Conservation (phyloP, 2,888 invertebrate species). For the Gordius sp. region DNA sequence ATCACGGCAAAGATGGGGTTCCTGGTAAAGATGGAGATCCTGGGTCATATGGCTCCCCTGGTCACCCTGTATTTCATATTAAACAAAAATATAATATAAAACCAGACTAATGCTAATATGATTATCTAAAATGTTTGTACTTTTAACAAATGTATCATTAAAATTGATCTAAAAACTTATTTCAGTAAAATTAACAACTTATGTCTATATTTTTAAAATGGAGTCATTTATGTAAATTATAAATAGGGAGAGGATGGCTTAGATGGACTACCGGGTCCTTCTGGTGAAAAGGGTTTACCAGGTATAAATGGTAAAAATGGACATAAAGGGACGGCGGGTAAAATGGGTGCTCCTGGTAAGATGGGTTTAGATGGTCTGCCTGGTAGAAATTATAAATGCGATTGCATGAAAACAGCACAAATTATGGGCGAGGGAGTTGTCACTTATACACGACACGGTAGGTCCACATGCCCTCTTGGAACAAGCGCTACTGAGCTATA, state of each 20-base stretch:
- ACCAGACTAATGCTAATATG: too few species aligned
- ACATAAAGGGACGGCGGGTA: neutral
- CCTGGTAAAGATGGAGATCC: neutral
- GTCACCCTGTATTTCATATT: neutral
- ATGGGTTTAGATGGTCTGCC: conserved; percentile 1
- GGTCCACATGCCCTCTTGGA: neutral
- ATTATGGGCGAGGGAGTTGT: neutral
- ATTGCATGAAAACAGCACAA: neutral
- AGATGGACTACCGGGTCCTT: neutral
- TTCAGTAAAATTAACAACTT: too few species aligned
- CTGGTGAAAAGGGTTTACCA: neutral
- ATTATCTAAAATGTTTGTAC: too few species aligned
- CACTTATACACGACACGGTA: neutral
- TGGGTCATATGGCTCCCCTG: conserved; percentile 6
- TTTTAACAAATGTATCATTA: too few species aligned
- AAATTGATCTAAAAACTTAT: too few species aligned
- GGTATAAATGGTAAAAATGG: neutral
- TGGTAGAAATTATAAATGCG: conserved; percentile 11
- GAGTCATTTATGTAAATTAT: neutral
- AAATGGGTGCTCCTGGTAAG: neutral
- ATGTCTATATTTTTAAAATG: neutral
- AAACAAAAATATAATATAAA: too few species aligned
- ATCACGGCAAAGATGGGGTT: neutral
- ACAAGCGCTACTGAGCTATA: neutral
- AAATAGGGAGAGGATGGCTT: conserved; percentile 4